phyloP scores from a whole-genome alignment of 2,113 vertebrate species.

The Gulo gulo region DNA sequence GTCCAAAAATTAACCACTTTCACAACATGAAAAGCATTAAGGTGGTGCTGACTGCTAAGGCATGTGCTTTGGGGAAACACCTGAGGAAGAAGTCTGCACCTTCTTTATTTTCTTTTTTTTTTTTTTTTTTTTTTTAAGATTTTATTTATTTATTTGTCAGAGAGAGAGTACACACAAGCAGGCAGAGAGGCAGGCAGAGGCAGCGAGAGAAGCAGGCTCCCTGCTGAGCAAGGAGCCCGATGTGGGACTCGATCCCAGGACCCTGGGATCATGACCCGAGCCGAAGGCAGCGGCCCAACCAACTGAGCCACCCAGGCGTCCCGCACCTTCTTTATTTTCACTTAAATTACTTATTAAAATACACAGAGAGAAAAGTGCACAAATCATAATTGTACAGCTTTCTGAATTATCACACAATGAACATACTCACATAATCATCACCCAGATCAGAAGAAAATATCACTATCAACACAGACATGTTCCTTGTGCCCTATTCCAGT shows the following conservation, averaged over 20 bases:
- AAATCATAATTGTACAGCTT: not conserved
- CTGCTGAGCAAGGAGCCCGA: too few species aligned
- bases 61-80: accelerated
- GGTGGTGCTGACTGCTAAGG: not conserved
- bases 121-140: too few species aligned
- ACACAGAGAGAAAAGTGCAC: not conserved
- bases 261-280: too few species aligned
- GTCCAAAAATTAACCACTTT: not conserved
- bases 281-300: too few species aligned
- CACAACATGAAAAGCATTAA: not conserved
- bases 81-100: accelerated
- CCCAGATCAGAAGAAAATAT: not conserved
- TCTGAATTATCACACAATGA: not conserved
- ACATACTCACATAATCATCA: not conserved
- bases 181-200: too few species aligned
- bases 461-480: not conserved
- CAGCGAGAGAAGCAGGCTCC: too few species aligned
- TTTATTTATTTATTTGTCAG: too few species aligned
- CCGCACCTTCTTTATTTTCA: not conserved
- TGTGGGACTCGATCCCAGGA: too few species aligned
- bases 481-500: not conserved
- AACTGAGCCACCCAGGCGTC: too few species aligned
- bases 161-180: too few species aligned
- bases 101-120: not conserved
- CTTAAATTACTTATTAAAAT: not conserved